Conservation (phyloP, 2,888 invertebrate genomes). For the Tenthredo notha region DNA sequence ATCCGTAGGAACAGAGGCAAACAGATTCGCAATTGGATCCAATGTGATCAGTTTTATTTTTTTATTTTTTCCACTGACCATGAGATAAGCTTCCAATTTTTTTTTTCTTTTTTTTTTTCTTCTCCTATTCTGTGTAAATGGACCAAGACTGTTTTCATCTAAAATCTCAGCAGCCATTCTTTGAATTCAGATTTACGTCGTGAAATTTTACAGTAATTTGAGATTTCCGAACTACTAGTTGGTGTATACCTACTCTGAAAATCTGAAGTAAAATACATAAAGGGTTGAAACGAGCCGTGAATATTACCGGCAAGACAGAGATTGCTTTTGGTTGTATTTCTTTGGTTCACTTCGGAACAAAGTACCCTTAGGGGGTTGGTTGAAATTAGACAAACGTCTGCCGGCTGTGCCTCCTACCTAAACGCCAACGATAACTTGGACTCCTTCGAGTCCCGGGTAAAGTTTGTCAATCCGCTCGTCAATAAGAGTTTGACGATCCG, state of each 20-base stretch:
- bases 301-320: neutral
- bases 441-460: slow-evolving; percentile 8
- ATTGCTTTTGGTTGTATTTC: slow-evolving; percentile 27
- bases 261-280: neutral
- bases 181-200: neutral
- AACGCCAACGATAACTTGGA: slow-evolving; percentile 31
- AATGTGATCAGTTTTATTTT: neutral
- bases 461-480: slow-evolving; percentile 40
- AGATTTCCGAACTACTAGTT: neutral
- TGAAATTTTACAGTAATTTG: neutral
- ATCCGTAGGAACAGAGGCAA: slow-evolving; percentile 23
- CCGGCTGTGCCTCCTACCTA: neutral
- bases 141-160: neutral
- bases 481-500: slow-evolving; percentile 41
- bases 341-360: neutral
- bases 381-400: slow-evolving; percentile 45
- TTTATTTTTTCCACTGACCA: neutral
- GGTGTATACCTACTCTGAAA: neutral
- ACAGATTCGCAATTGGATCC: neutral
- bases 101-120: neutral
- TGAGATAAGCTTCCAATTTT: neutral
- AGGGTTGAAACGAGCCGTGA: neutral
- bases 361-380: neutral
- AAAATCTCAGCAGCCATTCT: neutral
- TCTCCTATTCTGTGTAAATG: neutral